These are phyloP conservation scores for Tyrannus savana DNA, from an alignment of 2,113 vertebrate species.

Conservation along the genomic window DNA sequence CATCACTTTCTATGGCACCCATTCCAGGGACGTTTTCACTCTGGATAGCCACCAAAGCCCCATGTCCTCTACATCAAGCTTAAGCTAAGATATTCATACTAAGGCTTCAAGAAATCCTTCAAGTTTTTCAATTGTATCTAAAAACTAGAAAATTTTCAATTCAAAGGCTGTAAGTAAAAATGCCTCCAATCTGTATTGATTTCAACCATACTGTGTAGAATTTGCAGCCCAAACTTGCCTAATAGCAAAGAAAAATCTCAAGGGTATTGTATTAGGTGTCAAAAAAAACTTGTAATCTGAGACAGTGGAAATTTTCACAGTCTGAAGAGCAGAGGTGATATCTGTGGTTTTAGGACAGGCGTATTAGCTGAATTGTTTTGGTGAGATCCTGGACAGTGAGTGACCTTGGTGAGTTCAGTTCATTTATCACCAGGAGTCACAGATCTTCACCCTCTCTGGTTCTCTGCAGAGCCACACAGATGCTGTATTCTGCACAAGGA, in stretches of 20 bases:
- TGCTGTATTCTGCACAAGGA: background rate
- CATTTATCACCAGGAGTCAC: background rate
- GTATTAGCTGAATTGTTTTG: background rate
- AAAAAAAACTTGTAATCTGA: background rate
- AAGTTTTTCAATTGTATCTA: background rate
- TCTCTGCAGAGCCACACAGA: background rate
- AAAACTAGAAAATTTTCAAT: background rate
- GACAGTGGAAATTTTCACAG: background rate
- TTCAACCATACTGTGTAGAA: background rate
- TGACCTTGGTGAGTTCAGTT: background rate
- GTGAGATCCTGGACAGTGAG: background rate
- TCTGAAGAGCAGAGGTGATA: background rate
- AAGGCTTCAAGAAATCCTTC: background rate
- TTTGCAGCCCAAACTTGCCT: background rate
- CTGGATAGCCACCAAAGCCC: background rate
- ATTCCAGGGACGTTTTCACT: background rate
- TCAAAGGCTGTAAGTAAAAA: background rate
- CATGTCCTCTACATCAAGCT: background rate
- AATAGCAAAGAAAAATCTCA: background rate
- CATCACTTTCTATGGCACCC: background rate
- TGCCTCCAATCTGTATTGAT: background rate
- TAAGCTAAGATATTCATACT: background rate
- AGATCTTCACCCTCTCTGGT: background rate
- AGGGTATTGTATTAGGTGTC: background rate
- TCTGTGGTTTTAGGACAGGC: background rate